Evolutionary conservation across 2,888 invertebrate genomes (phyloP), one percentile per base, ranked within the genome.

Genomic region (Neoascia interrupta): DNA sequence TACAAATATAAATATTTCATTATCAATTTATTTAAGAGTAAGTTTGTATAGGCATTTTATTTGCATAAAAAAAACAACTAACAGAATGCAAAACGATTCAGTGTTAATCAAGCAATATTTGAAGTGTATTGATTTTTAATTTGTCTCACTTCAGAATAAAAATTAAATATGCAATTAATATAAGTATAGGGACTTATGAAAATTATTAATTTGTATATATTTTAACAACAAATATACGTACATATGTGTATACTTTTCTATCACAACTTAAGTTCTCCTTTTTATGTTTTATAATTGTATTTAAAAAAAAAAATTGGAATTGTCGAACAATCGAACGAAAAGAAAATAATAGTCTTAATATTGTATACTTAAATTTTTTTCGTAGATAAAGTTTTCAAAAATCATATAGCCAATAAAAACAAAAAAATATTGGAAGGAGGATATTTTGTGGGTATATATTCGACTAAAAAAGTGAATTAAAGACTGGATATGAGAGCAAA

Each of bases 101-200:
- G 87, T 87, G 87, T 87, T 87, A 85, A 84, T 84, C 84, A 87
- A 87, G 87, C 87, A 87, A 87, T 87, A 87, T 84, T 84, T 85
- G 28, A 69, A 74, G 31, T 68, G 49, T 63, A 63, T 63, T 63
- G 13, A 61, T 58, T 58, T 66, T 63, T 51, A 11, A 41, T 43
- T 68, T 83, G 83, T 83, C 82, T 45, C 39, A 68, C 47, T 45
- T 60, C 70, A 69, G 37, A 66, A 80, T 74, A 58, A 31, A 76
- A 58, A 64, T 63, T 49, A 56, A n/a, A n/a, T n/a, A n/a, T n/a
- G n/a, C n/a, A n/a, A n/a, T n/a, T n/a, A n/a, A n/a, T n/a, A n/a
- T n/a, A n/a, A n/a, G n/a, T n/a, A n/a, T n/a, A n/a, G n/a, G n/a
- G n/a, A n/a, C n/a, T n/a, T n/a, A n/a, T n/a, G n/a, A n/a, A n/a